Evolutionary conservation across 2,797 vertebrate species (phyloP).

Genomic region (Oreortyx pictus): DNA sequence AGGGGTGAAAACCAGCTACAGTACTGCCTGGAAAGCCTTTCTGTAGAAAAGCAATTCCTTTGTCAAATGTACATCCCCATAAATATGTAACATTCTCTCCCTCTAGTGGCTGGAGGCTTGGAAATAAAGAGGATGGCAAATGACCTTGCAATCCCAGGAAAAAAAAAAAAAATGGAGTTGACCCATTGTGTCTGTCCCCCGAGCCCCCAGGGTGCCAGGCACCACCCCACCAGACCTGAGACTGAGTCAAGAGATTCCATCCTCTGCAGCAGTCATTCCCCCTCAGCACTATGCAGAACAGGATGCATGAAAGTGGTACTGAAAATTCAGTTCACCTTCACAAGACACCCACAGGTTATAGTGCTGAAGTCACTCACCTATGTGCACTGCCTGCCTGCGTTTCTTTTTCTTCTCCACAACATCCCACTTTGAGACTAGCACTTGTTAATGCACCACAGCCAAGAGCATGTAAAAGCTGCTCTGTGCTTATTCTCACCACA

Average conservation of each 20-base stretch:
- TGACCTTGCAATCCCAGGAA: background rate
- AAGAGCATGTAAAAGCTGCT: background rate
- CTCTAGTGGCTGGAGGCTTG: slow-evolving; percentile 65
- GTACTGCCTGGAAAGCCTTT: background rate
- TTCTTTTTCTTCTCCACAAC: background rate
- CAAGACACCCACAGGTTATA: rapidly evolving
- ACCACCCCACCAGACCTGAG: background rate
- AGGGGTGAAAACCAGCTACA: background rate
- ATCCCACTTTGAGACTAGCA: background rate
- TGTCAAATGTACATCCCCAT: background rate
- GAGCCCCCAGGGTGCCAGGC: background rate
- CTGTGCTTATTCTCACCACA: rapidly evolving
- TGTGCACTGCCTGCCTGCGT: rapidly evolving
- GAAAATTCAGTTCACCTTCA: background rate
- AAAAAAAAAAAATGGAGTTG: background rate
- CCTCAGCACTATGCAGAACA: rapidly evolving
- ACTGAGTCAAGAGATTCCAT: background rate
- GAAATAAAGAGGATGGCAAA: background rate
- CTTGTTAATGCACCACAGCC: background rate
- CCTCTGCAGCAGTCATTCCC: background rate
- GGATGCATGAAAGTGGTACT: rapidly evolving
- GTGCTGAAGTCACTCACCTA: background rate
- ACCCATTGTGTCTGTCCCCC: background rate
- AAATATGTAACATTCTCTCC: slow-evolving; percentile 47
- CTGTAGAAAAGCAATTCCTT: background rate